A percentile compares a stretch with the other conserved stretches of the same genome.
Conservation (phyloP, 2,797 vertebrate species). For the Carduelis carduelis region DNA sequence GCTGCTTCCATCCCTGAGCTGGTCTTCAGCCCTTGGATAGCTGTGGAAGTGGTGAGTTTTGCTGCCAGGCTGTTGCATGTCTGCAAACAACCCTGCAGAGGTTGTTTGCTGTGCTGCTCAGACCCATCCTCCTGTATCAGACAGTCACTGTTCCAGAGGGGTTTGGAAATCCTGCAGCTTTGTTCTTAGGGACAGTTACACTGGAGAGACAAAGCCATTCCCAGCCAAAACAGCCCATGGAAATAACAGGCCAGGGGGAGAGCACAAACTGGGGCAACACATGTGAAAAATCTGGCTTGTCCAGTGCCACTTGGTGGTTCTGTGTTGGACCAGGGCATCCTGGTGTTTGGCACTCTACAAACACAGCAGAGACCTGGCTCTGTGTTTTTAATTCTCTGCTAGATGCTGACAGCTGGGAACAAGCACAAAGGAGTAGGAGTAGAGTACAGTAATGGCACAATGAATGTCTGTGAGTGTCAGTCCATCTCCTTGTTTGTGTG, state of each 20-base stretch:
- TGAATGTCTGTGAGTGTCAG: neutral
- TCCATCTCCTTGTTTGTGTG: neutral
- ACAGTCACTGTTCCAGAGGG: neutral
- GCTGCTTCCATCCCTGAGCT: neutral
- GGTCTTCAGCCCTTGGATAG: neutral
- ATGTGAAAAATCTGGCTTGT: neutral
- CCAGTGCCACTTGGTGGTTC: neutral
- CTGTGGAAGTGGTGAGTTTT: neutral
- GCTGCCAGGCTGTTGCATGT: neutral
- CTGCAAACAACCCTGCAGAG: too few relatives aligned
- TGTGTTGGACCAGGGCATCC: neutral
- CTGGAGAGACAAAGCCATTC: neutral
- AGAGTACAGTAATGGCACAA: neutral
- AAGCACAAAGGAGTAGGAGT: neutral
- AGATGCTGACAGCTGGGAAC: neutral
- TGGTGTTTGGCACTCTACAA: neutral
- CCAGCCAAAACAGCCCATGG: neutral
- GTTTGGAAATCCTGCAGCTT: neutral
- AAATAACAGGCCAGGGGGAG: neutral
- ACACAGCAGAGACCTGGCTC: neutral
- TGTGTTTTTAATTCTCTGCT: neutral
- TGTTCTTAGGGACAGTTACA: neutral
- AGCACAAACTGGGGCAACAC: fast-evolving
- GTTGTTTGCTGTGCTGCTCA: neutral
- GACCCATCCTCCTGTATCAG: neutral